These are phyloP conservation scores for Cygnus atratus DNA, from an alignment of 2,113 vertebrate genomes.

Conservation along the genomic window DNA sequence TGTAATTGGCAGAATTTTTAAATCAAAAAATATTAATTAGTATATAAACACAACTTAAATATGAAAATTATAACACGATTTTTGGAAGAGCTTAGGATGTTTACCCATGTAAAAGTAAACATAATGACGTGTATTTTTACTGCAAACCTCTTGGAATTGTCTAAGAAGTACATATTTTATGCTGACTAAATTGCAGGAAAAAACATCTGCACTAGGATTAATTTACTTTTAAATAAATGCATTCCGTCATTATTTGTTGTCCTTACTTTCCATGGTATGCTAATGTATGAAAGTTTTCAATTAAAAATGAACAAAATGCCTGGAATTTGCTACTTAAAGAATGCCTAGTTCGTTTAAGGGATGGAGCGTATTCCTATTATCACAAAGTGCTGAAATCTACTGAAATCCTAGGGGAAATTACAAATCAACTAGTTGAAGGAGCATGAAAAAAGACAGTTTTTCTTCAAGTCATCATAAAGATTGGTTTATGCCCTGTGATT, in stretches of 20 bases:
- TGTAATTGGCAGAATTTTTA: background rate
- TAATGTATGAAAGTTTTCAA: background rate
- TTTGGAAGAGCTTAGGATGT: background rate
- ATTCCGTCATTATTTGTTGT: background rate
- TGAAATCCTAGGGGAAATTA: slow-evolving; percentile 47
- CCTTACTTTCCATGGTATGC: background rate
- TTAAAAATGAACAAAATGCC: slow-evolving; percentile 28
- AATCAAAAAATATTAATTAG: background rate
- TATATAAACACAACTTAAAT: background rate
- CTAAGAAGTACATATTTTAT: background rate
- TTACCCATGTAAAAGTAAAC: background rate
- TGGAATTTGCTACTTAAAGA: background rate
- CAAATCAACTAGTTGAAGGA: slow-evolving; percentile 8
- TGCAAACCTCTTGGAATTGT: background rate
- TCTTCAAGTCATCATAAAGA: slow-evolving; percentile 15
- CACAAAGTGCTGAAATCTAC: background rate
- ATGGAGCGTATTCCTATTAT: slow-evolving; percentile 42
- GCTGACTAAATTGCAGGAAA: background rate
- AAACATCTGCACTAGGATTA: background rate
- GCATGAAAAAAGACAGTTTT: background rate
- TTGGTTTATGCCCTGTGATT: background rate
- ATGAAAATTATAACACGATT: background rate
- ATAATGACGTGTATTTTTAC: background rate
- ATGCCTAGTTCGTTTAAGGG: background rate
- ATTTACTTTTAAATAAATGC: slow-evolving; percentile 12